A percentile compares a stretch with the other conserved stretches of the same genome.
These are phyloP conservation scores for Dysdera silvatica DNA, from an alignment of 1,140 invertebrate genomes.

Conservation along the genomic window DNA sequence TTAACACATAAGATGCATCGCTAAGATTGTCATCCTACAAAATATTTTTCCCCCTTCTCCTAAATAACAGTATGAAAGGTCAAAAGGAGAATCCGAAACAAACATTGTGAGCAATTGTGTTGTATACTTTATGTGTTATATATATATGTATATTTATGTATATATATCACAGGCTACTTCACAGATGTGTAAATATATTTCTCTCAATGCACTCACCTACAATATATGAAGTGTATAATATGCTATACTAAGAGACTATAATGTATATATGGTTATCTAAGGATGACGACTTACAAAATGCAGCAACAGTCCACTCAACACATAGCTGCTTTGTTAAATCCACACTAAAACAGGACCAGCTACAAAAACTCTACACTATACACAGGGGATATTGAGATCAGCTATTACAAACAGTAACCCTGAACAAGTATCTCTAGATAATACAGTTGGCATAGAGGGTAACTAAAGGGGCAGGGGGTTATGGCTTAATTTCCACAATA, in stretches of 20 bases:
- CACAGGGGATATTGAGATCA: constrained; percentile 29
- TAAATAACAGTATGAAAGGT: constrained; percentile 27
- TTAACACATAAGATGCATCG: constrained; percentile 25
- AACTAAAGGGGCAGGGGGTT: no score
- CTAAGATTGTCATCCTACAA: constrained; percentile 29
- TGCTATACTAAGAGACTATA: constrained; percentile 22
- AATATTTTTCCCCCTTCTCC: constrained; percentile 26
- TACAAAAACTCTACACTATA: constrained; percentile 29
- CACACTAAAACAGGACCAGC: constrained; percentile 18
- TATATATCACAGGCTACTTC: constrained; percentile 31
- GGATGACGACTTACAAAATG: constrained; percentile 28
- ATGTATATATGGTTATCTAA: constrained; percentile 28
- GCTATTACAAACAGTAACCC: constrained; percentile 26
- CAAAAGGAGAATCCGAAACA: constrained; percentile 28
- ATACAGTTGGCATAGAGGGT: constrained; percentile 27
- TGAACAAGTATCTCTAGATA: constrained; percentile 25
- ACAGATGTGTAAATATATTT: constrained; percentile 31
- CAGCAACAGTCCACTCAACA: constrained; percentile 22
- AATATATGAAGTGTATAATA: constrained; percentile 25
- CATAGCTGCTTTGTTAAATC: constrained; percentile 25
- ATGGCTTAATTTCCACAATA: no score
- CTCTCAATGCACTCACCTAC: constrained; percentile 28
- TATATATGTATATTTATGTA: constrained; percentile 27
- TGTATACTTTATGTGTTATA: constrained; percentile 30
- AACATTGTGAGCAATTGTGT: constrained; percentile 29